Percentiles rank a stretch among this genome's conserved stretches.
Evolutionary conservation across 2,888 invertebrate species (phyloP).

Genomic region (Cenopis cana): DNA sequence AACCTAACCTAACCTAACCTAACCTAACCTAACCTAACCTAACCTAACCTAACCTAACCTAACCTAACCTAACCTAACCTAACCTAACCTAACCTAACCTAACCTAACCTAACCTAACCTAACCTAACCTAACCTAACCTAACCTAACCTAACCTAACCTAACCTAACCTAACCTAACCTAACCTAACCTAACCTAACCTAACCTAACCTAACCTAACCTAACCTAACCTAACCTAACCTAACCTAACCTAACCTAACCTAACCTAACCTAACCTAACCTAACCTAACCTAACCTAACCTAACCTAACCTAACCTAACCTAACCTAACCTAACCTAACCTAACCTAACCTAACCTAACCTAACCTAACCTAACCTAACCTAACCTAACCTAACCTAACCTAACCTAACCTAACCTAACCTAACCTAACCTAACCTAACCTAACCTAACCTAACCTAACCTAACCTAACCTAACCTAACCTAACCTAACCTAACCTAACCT

Average conservation of each 20-base stretch:
- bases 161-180: conserved; percentile 46
- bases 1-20: conserved; percentile 21
- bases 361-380: too few relatives aligned
- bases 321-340: conserved; percentile 46
- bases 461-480: too few relatives aligned
- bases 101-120: conserved; percentile 21
- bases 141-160: conserved; percentile 44
- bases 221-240: conserved; percentile 40
- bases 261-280: conserved; percentile 44
- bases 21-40: conserved; percentile 21
- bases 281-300: conserved; percentile 47
- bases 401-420: too few relatives aligned
- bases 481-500: too few relatives aligned
- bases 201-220: conserved; percentile 35
- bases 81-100: conserved; percentile 21
- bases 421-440: too few relatives aligned
- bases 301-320: conserved; percentile 54
- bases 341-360: conserved; percentile 11
- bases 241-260: conserved; percentile 44
- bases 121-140: conserved; percentile 18
- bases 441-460: too few relatives aligned
- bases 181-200: conserved; percentile 40
- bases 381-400: too few relatives aligned
- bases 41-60: conserved; percentile 21
- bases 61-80: conserved; percentile 19